These are phyloP conservation scores for Triops cancriformis DNA, from an alignment of 1,140 invertebrate species.

Conservation along the genomic window DNA sequence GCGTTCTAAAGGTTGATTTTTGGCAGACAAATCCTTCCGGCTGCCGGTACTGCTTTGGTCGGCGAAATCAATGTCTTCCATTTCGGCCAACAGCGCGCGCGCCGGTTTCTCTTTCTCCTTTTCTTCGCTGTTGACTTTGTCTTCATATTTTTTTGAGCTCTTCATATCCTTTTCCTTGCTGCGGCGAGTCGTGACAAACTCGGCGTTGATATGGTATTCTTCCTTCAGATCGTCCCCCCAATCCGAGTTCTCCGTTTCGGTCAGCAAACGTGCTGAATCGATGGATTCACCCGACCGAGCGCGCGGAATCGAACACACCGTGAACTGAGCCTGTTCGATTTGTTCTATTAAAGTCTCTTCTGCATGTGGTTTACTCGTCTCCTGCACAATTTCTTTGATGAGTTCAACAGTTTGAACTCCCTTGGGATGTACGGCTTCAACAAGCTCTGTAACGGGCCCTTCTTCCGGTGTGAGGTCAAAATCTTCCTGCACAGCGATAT, in stretches of 20 bases:
- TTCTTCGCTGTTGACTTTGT: slow-evolving; percentile 17
- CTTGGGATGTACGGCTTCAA: background rate
- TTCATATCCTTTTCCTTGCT: slow-evolving; percentile 31
- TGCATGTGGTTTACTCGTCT: no score
- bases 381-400: no score
- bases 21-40: slow-evolving; percentile 30
- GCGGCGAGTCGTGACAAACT: slow-evolving; percentile 43
- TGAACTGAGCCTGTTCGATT: background rate
- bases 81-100: slow-evolving; percentile 34
- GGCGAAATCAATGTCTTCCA: slow-evolving; percentile 60
- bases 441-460: background rate
- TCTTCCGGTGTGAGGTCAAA: slow-evolving; percentile 19
- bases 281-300: slow-evolving; percentile 17
- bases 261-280: slow-evolving; percentile 40
- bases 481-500: slow-evolving; percentile 23
- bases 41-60: slow-evolving; percentile 41
- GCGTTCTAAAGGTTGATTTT: background rate
- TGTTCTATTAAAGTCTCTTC: no score
- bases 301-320: background rate
- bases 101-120: slow-evolving; percentile 24
- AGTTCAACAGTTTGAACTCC: background rate
- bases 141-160: slow-evolving; percentile 36
- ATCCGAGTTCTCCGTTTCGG: slow-evolving; percentile 74
- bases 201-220: slow-evolving; percentile 50
- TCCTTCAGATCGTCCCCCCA: slow-evolving; percentile 65